phyloP scores from a whole-genome alignment of 2,888 invertebrate genomes.

The Luperina testacea region DNA sequence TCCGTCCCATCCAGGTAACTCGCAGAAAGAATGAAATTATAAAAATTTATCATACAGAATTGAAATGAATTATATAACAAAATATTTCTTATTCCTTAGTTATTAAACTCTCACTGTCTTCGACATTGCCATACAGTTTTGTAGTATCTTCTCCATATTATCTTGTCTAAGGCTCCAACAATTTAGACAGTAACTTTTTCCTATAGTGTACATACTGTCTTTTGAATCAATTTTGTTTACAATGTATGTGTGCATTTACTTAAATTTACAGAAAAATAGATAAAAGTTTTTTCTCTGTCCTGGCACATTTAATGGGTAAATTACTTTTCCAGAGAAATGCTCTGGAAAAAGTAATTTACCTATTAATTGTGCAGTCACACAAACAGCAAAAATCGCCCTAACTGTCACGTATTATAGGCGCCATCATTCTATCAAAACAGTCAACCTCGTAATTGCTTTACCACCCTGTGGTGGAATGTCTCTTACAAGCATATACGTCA shows the following conservation, averaged over 20 bases:
- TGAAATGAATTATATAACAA: neutral
- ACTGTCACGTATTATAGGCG: neutral
- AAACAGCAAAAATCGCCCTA: neutral
- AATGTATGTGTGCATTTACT: constrained; percentile 11
- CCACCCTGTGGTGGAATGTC: neutral
- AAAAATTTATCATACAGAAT: neutral
- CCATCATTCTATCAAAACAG: neutral
- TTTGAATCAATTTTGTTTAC: neutral
- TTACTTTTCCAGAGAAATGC: no score
- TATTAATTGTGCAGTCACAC: no score
- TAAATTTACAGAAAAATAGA: constrained; percentile 1
- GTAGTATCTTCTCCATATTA: constrained; percentile 4
- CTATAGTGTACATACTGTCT: constrained; percentile 7
- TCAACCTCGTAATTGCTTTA: neutral
- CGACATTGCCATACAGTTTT: neutral
- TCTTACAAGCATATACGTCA: neutral
- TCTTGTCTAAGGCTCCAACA: constrained; percentile 20
- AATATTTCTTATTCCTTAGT: neutral
- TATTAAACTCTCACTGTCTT: neutral
- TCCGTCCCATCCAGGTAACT: constrained; percentile 48
- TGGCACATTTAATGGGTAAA: neutral
- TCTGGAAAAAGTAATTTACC: no score
- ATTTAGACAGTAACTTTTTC: constrained; percentile 15
- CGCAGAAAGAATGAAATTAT: constrained; percentile 27
- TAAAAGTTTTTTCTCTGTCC: neutral